Evolutionary conservation across 2,888 invertebrate genomes (phyloP), one percentile per base, ranked within the genome.

Genomic region (Lymantria monacha): DNA sequence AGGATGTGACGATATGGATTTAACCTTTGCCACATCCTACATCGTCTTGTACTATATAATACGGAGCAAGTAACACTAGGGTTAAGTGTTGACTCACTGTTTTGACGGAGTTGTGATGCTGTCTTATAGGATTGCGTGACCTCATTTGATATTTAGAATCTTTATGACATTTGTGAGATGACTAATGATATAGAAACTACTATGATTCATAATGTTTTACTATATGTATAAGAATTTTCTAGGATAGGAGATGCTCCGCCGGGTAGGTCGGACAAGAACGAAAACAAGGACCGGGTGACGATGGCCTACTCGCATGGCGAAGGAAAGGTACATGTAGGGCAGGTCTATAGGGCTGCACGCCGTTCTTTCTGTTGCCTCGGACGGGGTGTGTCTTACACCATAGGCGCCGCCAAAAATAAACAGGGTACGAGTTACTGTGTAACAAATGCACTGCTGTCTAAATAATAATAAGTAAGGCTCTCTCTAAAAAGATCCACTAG

Each of bases 1-100:
- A 88, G 89, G 89, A 89, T 87, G 81, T 85, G 81, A 74, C 78
- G 79, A 82, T 87, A 88, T 89, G 65, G 87, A 86, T 89, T 90
- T 89, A 90, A 90, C 89, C 89, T 90, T 81, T 85, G 79, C 57
- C 81, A 83, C 85, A 85, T 89, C 89, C 89, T 82, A 84, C 64
- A 75, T 63, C 80, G 78, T 88, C 87, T 88, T 88, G 79, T 67
- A 69, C 74, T 72, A 71, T 74, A 61, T 74, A 69, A 81, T 75
- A 78, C 66, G 66, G 76, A 63, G n/a, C 45, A 46, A 45, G 44
- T 40, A 40, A 10, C 42, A 53, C 79, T 69, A 68, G 73, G 69
- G 71, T 75, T 72, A 76, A 78, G 50, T 66, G 68, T 57, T 82
- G 80, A 83, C 63, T 82, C 81, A 83, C 58, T 66, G 64, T 62